Evolutionary conservation across 2,888 invertebrate species (phyloP).

Genomic region (Uropetala carovei): DNA sequence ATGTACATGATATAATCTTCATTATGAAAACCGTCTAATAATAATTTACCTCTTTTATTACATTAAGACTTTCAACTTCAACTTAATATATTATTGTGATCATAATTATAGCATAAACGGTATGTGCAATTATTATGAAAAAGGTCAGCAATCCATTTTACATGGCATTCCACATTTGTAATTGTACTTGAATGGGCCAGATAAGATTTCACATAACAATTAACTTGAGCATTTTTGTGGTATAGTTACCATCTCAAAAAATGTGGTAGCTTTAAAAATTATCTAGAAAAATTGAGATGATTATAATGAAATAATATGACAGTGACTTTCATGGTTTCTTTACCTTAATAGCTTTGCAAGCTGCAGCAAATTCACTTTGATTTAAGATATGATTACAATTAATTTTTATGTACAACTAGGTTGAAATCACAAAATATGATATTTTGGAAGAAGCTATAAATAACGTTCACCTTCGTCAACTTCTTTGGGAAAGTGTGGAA

Average conservation of each 20-base stretch:
- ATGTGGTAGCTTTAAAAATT: no score
- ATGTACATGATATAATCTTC: background rate
- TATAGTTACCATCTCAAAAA: no score
- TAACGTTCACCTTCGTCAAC: conserved; percentile 87
- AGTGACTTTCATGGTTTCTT: no score
- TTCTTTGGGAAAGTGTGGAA: conserved; percentile 87
- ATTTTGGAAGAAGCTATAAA: conserved; percentile 87
- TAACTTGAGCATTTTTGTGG: no score
- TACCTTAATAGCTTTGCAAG: no score
- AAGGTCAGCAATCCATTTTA: background rate
- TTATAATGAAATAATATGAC: no score
- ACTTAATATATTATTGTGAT: no score
- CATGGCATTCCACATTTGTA: background rate
- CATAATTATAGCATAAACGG: no score
- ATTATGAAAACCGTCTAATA: no score
- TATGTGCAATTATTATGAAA: background rate
- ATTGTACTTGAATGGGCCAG: background rate
- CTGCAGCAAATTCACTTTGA: conserved; percentile 7
- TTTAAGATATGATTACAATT: conserved; percentile 1
- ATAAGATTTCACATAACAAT: background rate
- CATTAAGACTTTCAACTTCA: no score
- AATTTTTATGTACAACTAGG: conserved; percentile 74
- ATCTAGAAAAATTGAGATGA: no score
- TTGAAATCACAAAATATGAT: conserved; percentile 90
- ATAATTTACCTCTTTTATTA: no score